Percentiles rank a stretch among this genome's conserved stretches.
These are phyloP conservation scores for Rattus norvegicus DNA, from an alignment of 2,113 vertebrate genomes.

Conservation along the genomic window DNA sequence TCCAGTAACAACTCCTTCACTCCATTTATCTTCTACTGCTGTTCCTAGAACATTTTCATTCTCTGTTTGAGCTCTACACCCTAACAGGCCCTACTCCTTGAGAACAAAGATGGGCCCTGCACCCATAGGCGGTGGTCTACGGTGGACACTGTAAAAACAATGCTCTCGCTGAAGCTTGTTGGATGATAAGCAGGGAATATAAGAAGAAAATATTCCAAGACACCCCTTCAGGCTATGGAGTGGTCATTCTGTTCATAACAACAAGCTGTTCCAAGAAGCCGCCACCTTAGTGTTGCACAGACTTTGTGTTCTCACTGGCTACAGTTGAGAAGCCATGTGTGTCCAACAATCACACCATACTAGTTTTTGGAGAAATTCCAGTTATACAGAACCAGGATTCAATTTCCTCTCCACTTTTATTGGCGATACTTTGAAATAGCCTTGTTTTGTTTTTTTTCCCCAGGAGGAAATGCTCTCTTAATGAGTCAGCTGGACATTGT, in stretches of 20 bases:
- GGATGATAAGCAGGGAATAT: slow-evolving; percentile 1
- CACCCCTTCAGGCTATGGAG: slow-evolving; percentile 7
- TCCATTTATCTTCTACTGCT: not conserved
- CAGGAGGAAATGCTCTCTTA: slow-evolving; percentile 68
- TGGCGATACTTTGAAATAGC: slow-evolving; percentile 67
- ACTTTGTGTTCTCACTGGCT: slow-evolving; percentile 65
- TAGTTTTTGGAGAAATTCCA: slow-evolving; percentile 80
- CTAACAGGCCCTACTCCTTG: not conserved
- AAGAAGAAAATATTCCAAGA: slow-evolving; percentile 52
- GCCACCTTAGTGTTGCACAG: not conserved
- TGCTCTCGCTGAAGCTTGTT: not conserved
- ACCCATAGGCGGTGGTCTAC: not conserved
- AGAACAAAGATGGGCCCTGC: not conserved
- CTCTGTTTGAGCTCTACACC: not conserved
- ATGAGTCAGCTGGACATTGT: slow-evolving; percentile 66
- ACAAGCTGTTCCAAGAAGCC: slow-evolving; percentile 38
- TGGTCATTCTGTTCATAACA: slow-evolving; percentile 48
- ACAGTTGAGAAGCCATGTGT: slow-evolving; percentile 77
- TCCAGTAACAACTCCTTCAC: not conserved
- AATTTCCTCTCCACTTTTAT: slow-evolving; percentile 69
- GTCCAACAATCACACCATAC: slow-evolving; percentile 65
- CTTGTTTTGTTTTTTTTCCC: slow-evolving; percentile 66
- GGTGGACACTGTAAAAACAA: slow-evolving; percentile 1
- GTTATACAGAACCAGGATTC: slow-evolving; percentile 70
- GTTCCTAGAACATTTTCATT: not conserved